Conservation (phyloP, 2,797 vertebrate species). For the Psittacula echo region DNA sequence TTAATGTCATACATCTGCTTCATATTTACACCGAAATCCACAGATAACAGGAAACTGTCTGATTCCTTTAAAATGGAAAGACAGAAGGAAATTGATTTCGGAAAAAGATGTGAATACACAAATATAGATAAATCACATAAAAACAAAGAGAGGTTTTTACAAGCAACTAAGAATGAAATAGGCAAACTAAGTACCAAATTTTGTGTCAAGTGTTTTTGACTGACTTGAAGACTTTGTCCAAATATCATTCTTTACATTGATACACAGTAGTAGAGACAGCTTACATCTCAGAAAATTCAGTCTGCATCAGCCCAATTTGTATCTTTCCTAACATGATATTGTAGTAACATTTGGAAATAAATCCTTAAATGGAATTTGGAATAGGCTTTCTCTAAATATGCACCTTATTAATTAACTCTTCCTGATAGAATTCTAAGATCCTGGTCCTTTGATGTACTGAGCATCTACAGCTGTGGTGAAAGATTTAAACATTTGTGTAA, state of each 20-base stretch:
- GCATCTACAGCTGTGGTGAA: background rate
- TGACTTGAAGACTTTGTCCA: background rate
- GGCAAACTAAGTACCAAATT: background rate
- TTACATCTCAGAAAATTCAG: background rate
- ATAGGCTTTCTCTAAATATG: constrained; percentile 10
- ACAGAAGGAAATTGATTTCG: background rate
- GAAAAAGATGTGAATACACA: background rate
- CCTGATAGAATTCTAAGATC: background rate
- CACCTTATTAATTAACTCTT: background rate
- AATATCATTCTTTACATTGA: background rate
- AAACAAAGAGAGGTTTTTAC: background rate
- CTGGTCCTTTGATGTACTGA: background rate
- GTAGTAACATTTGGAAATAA: background rate
- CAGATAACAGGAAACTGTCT: background rate
- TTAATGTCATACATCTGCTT: background rate
- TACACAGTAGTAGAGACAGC: background rate
- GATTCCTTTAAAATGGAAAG: background rate
- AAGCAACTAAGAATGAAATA: background rate
- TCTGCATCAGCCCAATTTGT: background rate
- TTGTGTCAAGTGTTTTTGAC: background rate
- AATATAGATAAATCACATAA: background rate
- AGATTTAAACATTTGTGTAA: background rate
- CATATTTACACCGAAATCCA: background rate
- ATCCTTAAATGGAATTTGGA: background rate
- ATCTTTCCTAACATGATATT: background rate